Conservation (phyloP, 2,888 invertebrate genomes). For the Cosmia trapezina region DNA sequence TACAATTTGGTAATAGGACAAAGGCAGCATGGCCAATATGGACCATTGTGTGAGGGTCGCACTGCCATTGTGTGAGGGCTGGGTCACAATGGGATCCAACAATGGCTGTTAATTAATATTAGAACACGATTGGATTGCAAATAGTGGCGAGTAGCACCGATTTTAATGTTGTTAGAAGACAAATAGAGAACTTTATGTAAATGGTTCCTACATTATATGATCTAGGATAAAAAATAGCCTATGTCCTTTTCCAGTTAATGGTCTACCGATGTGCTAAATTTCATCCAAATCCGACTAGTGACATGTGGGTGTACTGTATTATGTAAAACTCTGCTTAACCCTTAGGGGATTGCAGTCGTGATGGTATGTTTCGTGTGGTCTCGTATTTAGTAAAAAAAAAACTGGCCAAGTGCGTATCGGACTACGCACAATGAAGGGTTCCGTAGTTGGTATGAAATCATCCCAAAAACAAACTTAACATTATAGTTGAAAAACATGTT, state of each 20-base stretch:
- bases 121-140: conserved; percentile 50
- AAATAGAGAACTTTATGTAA: conserved; percentile 1
- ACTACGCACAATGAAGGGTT: no score
- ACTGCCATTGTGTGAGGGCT: conserved; percentile 28
- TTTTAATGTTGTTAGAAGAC: conserved; percentile 9
- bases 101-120: conserved; percentile 57
- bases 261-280: no score
- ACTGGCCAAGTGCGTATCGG: no score
- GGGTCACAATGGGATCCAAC: conserved; percentile 47
- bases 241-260: no score
- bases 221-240: no score
- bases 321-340: not conserved
- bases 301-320: not conserved
- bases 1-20: conserved; percentile 29
- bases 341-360: not conserved
- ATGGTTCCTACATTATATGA: not conserved
- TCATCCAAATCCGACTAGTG: no score
- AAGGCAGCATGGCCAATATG: conserved; percentile 42
- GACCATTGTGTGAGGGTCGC: conserved; percentile 41
- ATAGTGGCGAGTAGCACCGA: conserved; percentile 35
- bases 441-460: no score
- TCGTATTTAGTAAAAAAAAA: not conserved
- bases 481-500: no score
- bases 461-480: no score
- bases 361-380: not conserved